phyloP scores from a whole-genome alignment of 2,888 invertebrate genomes.

The Aspidiotus destructor region DNA sequence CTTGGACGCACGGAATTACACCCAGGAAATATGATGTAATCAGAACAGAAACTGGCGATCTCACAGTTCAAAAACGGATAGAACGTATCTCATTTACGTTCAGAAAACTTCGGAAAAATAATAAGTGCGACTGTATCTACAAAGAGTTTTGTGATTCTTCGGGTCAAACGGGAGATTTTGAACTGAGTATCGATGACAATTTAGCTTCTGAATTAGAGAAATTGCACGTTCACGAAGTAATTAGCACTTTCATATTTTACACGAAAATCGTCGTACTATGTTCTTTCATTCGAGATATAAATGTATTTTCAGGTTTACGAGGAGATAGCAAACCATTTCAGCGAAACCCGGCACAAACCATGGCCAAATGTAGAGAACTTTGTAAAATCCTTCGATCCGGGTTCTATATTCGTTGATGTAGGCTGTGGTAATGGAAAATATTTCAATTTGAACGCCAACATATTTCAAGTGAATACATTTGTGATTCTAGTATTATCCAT shows the following conservation, averaged over 20 bases:
- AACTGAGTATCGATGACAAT: slow-evolving; percentile 32
- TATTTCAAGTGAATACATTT: slow-evolving; percentile 49
- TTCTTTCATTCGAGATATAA: slow-evolving; percentile 9
- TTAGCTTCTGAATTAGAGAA: slow-evolving; percentile 59
- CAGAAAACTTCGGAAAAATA: slow-evolving; percentile 43
- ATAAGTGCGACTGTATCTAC: slow-evolving; percentile 54
- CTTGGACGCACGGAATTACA: slow-evolving; percentile 81
- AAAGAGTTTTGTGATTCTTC: slow-evolving; percentile 58
- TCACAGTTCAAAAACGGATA: slow-evolving; percentile 49
- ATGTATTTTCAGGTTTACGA: slow-evolving; percentile 68
- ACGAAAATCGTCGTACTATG: not conserved
- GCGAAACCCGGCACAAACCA: slow-evolving; percentile 82
- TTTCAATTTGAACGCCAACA: slow-evolving; percentile 52
- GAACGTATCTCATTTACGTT: slow-evolving; percentile 78
- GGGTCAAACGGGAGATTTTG: slow-evolving; percentile 20
- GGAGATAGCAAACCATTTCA: slow-evolving; percentile 87
- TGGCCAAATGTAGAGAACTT: slow-evolving; percentile 89
- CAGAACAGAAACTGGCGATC: slow-evolving; percentile 45
- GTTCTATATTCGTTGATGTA: slow-evolving; percentile 73
- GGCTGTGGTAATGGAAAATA: slow-evolving; percentile 99
- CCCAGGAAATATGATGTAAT: slow-evolving; percentile 70
- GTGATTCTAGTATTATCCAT: too few relatives aligned
- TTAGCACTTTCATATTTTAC: not conserved
- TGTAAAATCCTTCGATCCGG: slow-evolving; percentile 53
- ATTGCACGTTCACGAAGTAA: slow-evolving; percentile 63